Evolutionary conservation across 2,797 vertebrate genomes (phyloP).

Genomic region (Staurois parvus): DNA sequence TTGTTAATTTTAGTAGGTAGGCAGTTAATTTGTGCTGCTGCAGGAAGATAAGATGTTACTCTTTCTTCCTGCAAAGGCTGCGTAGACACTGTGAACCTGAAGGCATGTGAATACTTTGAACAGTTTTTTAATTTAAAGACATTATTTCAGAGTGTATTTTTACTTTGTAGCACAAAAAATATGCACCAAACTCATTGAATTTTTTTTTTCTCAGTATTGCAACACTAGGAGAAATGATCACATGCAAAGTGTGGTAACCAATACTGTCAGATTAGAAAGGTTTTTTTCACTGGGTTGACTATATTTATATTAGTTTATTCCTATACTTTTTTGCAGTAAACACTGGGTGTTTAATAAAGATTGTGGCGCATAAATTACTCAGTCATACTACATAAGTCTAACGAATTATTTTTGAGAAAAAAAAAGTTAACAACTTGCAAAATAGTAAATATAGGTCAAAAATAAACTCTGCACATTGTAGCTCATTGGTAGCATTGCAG

Average conservation of each 20-base stretch:
- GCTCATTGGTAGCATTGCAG: too few species aligned
- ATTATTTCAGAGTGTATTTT: neutral
- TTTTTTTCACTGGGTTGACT: too few species aligned
- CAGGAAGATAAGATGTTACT: slow-evolving; percentile 12
- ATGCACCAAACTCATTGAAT: neutral
- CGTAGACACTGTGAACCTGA: neutral
- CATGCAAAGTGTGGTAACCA: neutral
- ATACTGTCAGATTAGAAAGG: neutral
- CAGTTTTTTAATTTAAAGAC: slow-evolving; percentile 16
- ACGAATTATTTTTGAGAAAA: too few species aligned
- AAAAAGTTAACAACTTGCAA: too few species aligned
- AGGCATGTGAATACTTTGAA: neutral
- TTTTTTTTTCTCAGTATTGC: too few species aligned
- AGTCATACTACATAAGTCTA: too few species aligned
- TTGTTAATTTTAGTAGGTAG: slow-evolving; percentile 40
- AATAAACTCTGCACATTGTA: too few species aligned
- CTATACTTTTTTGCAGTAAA: too few species aligned
- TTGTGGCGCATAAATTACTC: too few species aligned
- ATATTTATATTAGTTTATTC: too few species aligned
- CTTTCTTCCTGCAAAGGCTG: neutral
- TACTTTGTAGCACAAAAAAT: neutral
- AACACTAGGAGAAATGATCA: neutral
- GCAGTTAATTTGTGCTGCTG: slow-evolving; percentile 30
- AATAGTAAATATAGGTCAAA: too few species aligned
- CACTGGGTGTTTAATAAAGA: too few species aligned